Percentiles rank a stretch among this genome's conserved stretches.
Conservation (phyloP, 2,797 vertebrate species). For the Streptopelia turtur region DNA sequence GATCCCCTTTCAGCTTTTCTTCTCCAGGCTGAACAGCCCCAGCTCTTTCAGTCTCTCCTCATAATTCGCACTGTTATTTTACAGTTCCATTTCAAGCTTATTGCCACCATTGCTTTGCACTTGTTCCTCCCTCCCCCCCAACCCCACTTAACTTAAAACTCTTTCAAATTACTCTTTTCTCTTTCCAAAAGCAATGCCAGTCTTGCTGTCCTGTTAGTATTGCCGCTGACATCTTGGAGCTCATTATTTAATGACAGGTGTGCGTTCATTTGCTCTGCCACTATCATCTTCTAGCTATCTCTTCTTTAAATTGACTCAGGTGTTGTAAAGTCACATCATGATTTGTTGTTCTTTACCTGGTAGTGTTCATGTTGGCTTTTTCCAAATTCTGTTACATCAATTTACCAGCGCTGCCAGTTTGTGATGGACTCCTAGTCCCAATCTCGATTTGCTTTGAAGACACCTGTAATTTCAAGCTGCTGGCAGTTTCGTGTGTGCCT, state of each 20-base stretch:
- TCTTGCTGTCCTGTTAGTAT: background rate
- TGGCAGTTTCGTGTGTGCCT: background rate
- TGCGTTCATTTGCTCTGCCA: background rate
- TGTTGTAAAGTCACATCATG: background rate
- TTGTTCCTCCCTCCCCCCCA: background rate
- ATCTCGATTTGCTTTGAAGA: background rate
- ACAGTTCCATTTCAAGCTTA: background rate
- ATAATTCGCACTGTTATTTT: background rate
- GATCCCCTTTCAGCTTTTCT: too few relatives aligned
- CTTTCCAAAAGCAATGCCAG: background rate
- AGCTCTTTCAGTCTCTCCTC: too few relatives aligned
- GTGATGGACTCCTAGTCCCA: background rate
- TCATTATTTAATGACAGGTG: background rate
- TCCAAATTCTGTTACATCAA: background rate
- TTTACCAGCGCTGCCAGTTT: fast-evolving
- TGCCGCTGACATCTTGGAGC: background rate
- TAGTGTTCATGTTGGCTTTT: background rate
- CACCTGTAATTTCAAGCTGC: background rate
- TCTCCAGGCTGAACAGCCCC: too few relatives aligned
- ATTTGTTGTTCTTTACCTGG: background rate
- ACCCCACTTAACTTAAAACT: background rate
- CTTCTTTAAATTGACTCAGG: background rate
- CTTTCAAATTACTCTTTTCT: background rate
- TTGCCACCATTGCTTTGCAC: background rate
- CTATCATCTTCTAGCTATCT: background rate